Evolutionary conservation across 1,140 invertebrate species (phyloP).

Genomic region (Drosophila navojoa): DNA sequence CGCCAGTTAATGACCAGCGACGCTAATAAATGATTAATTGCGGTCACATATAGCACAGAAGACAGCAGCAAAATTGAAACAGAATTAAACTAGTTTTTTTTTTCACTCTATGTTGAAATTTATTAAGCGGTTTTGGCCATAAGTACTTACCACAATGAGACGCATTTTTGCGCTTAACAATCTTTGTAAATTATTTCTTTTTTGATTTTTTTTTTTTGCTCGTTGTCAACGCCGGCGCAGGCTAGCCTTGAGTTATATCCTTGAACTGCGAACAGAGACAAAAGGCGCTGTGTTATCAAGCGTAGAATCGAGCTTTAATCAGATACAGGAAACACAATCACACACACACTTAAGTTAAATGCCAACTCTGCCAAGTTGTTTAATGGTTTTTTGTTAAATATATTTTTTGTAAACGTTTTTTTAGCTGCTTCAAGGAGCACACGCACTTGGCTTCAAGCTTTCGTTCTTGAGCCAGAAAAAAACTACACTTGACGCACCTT

Average conservation of each 20-base stretch:
- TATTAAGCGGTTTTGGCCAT: background rate
- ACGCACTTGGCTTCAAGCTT: constrained; percentile 21
- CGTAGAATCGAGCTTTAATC: constrained; percentile 3
- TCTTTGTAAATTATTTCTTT: background rate
- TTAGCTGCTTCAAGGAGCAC: constrained; percentile 16
- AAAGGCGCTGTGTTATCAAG: constrained; percentile 49
- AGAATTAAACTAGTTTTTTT: constrained; percentile 56
- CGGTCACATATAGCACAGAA: constrained; percentile 33
- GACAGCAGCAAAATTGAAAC: background rate
- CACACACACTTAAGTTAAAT: constrained; percentile 1
- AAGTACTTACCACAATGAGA: constrained; percentile 62
- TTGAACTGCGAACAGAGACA: constrained; percentile 68
- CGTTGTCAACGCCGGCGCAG: constrained; percentile 7
- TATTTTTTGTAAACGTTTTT: background rate
- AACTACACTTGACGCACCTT: constrained; percentile 39
- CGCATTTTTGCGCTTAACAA: constrained; percentile 44
- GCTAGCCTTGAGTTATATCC: constrained; percentile 48
- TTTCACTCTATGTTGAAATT: background rate
- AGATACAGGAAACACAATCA: constrained; percentile 20
- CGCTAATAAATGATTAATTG: constrained; percentile 65
- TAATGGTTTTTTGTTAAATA: constrained; percentile 35
- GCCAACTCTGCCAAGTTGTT: constrained; percentile 50
- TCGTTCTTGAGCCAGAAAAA: constrained; percentile 2
- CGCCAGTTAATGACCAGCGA: constrained; percentile 63
- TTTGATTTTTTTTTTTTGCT: background rate